phyloP scores from a whole-genome alignment of 2,113 vertebrate genomes.

The Phrynosoma blainvillii region DNA sequence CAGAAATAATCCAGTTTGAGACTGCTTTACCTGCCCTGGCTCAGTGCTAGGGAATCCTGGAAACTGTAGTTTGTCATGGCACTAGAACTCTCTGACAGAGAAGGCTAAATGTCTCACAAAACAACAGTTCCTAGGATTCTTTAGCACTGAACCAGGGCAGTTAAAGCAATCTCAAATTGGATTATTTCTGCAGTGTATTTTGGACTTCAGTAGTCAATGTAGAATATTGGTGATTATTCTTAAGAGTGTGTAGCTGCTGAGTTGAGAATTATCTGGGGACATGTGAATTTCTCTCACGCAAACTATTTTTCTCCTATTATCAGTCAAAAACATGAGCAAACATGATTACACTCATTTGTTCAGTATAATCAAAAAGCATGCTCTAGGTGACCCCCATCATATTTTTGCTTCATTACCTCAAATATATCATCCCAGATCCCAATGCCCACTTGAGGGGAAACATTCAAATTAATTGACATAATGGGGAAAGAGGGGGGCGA shows the following conservation, averaged over 20 bases:
- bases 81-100: too few species aligned
- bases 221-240: neutral
- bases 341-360: neutral
- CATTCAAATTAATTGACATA: conserved; percentile 33
- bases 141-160: too few species aligned
- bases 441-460: fast-evolving
- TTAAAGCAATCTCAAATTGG: too few species aligned
- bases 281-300: neutral
- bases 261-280: conserved; percentile 5
- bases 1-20: too few species aligned
- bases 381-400: conserved; percentile 9
- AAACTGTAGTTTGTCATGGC: too few species aligned
- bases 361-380: conserved; percentile 3
- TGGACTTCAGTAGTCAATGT: too few species aligned
- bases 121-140: too few species aligned
- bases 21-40: too few species aligned
- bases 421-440: neutral
- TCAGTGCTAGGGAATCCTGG: too few species aligned
- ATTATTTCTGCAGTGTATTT: too few species aligned
- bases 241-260: neutral
- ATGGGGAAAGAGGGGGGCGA: too few species aligned
- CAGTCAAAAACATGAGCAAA: neutral
- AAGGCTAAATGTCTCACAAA: too few species aligned
- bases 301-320: neutral
- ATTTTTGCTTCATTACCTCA: conserved; percentile 27